A percentile compares a stretch with the other conserved stretches of the same genome.
These are phyloP conservation scores for Hoplodrina blanda DNA, from an alignment of 2,888 invertebrate genomes.

Conservation along the genomic window DNA sequence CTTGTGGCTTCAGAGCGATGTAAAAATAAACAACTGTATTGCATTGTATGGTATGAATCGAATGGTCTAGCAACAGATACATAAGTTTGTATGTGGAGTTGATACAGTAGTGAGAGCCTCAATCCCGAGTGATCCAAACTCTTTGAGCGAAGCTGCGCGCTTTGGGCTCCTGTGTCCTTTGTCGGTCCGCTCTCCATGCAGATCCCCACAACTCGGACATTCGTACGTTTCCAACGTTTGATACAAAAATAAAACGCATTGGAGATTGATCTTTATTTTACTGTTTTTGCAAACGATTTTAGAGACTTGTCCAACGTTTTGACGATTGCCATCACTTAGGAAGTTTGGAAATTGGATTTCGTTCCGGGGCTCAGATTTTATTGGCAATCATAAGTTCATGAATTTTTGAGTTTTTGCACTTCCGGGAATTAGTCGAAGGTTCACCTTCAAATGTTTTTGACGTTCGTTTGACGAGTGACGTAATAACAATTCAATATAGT, in stretches of 20 bases:
- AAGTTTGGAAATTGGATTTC: slow-evolving; percentile 59
- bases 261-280: slow-evolving; percentile 58
- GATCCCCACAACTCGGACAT: slow-evolving; percentile 68
- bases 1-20: not conserved
- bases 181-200: slow-evolving; percentile 69
- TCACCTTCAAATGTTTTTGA: slow-evolving; percentile 15
- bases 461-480: slow-evolving; percentile 26
- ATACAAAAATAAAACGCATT: slow-evolving; percentile 68
- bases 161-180: slow-evolving; percentile 66
- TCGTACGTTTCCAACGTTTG: slow-evolving; percentile 67
- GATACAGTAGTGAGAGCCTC: slow-evolving; percentile 59
- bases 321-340: slow-evolving; percentile 57
- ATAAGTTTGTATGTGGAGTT: slow-evolving; percentile 42
- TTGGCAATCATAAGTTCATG: slow-evolving; percentile 55
- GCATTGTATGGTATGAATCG: slow-evolving; percentile 30
- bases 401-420: slow-evolving; percentile 47
- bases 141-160: slow-evolving; percentile 70
- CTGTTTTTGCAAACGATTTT: slow-evolving; percentile 45
- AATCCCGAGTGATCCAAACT: slow-evolving; percentile 67
- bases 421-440: slow-evolving; percentile 20
- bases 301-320: slow-evolving; percentile 55
- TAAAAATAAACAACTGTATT: slow-evolving; percentile 18
- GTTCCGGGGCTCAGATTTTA: slow-evolving; percentile 52
- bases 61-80: slow-evolving; percentile 36
- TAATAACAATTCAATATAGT: slow-evolving; percentile 8